These are phyloP conservation scores for Brachystomella parvula DNA, from an alignment of 1,140 invertebrate species.

Conservation along the genomic window DNA sequence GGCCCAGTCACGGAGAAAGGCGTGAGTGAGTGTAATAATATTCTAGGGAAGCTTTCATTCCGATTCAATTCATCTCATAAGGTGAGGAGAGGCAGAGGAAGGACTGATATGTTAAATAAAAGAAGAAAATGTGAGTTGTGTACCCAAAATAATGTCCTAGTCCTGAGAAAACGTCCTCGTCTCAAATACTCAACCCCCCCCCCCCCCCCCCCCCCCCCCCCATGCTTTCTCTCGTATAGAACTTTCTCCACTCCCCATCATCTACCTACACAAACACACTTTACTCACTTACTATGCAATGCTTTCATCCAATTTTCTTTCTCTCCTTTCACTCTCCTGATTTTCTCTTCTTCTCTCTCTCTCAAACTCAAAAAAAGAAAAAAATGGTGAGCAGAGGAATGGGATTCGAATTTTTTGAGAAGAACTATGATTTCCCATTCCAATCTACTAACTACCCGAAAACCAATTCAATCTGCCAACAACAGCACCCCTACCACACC, in stretches of 20 bases:
- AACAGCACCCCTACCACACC: slow-evolving; percentile 17
- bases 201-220: no score
- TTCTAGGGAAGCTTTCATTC: slow-evolving; percentile 28
- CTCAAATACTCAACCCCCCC: no score
- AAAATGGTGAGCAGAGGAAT: slow-evolving; percentile 21
- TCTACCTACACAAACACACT: slow-evolving; percentile 7
- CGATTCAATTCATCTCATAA: slow-evolving; percentile 31
- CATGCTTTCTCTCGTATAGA: no score
- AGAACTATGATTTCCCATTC: slow-evolving; percentile 8
- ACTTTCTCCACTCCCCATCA: slow-evolving; percentile 3
- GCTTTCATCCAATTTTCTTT: slow-evolving; percentile 38
- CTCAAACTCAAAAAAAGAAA: slow-evolving; percentile 24
- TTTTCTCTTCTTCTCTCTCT: slow-evolving; percentile 22
- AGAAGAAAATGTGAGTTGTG: slow-evolving; percentile 11
- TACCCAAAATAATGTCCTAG: slow-evolving; percentile 8
- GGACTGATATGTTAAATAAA: slow-evolving; percentile 1
- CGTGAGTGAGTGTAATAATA: slow-evolving; percentile 20
- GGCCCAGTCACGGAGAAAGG: slow-evolving; percentile 22
- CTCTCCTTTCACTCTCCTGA: slow-evolving; percentile 24
- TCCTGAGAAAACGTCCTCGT: not conserved
- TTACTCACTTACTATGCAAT: slow-evolving; percentile 35
- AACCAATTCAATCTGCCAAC: slow-evolving; percentile 14
- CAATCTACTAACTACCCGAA: not conserved
- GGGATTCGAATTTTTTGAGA: not conserved
- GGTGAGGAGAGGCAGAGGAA: not conserved